Evolutionary conservation across 2,113 vertebrate genomes (phyloP).

Genomic region (Orthonyx spaldingii): DNA sequence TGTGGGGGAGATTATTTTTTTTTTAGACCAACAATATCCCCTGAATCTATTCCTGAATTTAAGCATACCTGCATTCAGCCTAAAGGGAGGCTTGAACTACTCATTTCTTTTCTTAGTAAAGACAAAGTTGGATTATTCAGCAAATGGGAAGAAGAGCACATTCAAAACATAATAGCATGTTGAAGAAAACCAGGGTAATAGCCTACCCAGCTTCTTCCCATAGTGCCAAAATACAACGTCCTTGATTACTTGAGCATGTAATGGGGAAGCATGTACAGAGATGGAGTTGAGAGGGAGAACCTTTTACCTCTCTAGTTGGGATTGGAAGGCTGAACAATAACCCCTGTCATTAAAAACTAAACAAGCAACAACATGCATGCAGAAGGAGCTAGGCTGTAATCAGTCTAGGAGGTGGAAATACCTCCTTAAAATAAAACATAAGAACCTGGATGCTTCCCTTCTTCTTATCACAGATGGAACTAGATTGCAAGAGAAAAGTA

Average conservation of each 20-base stretch:
- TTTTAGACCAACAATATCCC: background rate
- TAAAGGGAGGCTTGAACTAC: background rate
- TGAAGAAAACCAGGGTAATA: background rate
- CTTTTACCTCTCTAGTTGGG: background rate
- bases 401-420: background rate
- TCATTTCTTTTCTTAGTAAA: background rate
- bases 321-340: background rate
- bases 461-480: background rate
- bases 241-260: background rate
- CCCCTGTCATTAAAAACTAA: background rate
- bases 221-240: background rate
- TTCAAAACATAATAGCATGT: background rate
- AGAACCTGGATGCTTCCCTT: background rate
- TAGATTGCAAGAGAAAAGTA: background rate
- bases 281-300: background rate
- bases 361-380: background rate
- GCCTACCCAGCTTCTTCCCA: background rate
- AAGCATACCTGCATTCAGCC: background rate
- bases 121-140: background rate
- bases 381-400: background rate
- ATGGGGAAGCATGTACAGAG: background rate
- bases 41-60: background rate
- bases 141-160: background rate
- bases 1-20: accelerated
- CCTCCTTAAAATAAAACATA: background rate